phyloP scores from a whole-genome alignment of 2,888 invertebrate species.

The Aromia moschata region DNA sequence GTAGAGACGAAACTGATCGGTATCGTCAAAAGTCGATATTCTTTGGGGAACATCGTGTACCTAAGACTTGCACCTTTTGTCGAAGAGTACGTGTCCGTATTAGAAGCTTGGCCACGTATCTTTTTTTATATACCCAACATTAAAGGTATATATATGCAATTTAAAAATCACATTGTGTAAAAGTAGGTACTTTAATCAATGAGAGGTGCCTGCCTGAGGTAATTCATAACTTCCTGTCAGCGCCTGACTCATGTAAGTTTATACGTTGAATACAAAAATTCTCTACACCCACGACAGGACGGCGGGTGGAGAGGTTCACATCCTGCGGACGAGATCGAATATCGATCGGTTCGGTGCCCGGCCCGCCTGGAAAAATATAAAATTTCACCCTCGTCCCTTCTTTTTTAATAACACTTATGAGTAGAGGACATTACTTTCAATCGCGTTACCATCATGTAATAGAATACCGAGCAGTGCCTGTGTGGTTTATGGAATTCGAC shows the following conservation, averaged over 20 bases:
- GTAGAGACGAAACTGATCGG: too few species aligned
- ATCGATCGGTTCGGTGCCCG: constrained; percentile 63
- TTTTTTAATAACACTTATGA: constrained; percentile 1
- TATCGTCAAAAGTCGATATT: too few species aligned
- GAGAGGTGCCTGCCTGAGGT: constrained; percentile 35
- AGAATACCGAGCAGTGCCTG: neutral
- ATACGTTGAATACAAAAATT: constrained; percentile 51
- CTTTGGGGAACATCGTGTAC: too few species aligned
- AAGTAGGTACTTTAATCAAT: constrained; percentile 29
- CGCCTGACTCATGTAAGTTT: constrained; percentile 50
- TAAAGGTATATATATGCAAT: neutral
- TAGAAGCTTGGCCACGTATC: too few species aligned
- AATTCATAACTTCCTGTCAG: constrained; percentile 53
- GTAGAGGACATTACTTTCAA: constrained; percentile 1
- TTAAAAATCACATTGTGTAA: constrained; percentile 21
- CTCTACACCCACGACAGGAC: constrained; percentile 31
- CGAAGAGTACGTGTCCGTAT: too few species aligned
- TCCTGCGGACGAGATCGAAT: constrained; percentile 56
- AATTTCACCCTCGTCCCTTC: constrained; percentile 39
- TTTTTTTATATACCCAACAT: neutral
- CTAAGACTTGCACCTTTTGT: too few species aligned
- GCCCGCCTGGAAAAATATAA: constrained; percentile 36
- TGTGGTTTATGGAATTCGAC: neutral
- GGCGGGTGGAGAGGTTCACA: constrained; percentile 48
- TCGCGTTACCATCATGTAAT: neutral